phyloP scores from a whole-genome alignment of 2,888 invertebrate genomes.

The Xestia sexstrigata region DNA sequence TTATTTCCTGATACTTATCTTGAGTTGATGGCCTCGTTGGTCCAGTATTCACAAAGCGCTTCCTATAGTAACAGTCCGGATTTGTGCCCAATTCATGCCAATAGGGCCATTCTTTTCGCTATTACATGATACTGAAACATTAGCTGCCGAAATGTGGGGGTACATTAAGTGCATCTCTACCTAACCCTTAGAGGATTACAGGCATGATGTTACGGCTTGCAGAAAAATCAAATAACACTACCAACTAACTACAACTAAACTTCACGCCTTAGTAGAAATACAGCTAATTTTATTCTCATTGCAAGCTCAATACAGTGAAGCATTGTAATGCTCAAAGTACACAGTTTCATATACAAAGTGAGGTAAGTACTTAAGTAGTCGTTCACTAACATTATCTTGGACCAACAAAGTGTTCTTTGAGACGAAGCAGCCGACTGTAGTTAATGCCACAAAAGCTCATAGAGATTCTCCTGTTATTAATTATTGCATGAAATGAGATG shows the following conservation, averaged over 20 bases:
- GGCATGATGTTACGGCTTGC: neutral
- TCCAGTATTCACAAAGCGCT: neutral
- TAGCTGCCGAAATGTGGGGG: neutral
- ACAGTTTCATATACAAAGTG: conserved; percentile 65
- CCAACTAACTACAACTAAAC: too few relatives aligned
- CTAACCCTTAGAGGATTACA: neutral
- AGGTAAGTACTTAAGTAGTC: conserved; percentile 67
- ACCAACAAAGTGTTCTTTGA: conserved; percentile 76
- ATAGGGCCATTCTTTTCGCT: neutral
- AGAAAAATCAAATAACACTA: too few relatives aligned
- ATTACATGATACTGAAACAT: neutral
- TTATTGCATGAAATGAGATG: conserved; percentile 68
- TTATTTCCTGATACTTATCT: conserved; percentile 7
- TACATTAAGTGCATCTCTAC: neutral
- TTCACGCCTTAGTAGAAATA: conserved; percentile 1
- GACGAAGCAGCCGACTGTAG: conserved; percentile 66
- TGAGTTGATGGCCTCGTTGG: neutral
- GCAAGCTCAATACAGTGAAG: conserved; percentile 37
- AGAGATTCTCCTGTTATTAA: conserved; percentile 66
- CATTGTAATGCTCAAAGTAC: conserved; percentile 63
- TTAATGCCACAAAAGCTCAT: conserved; percentile 72
- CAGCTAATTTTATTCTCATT: conserved; percentile 19
- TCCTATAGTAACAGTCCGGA: neutral
- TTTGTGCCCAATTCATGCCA: neutral
- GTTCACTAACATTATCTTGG: conserved; percentile 75